Base-by-base conservation (phyloP, 2,888 invertebrate species). In the Lissocephala sabroskyi region DNA sequence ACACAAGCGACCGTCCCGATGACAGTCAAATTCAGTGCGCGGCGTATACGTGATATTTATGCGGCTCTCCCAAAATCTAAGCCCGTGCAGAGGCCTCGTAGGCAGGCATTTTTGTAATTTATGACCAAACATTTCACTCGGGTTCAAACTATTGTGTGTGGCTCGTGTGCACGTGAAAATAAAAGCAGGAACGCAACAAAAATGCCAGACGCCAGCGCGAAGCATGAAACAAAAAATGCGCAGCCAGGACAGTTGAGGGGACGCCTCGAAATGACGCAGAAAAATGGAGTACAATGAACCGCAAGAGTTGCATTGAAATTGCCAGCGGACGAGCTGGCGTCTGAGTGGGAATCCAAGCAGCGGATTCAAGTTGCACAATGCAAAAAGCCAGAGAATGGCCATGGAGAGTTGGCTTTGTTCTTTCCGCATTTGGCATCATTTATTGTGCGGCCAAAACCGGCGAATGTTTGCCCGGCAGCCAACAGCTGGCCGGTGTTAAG, bases 231-330 rank as follows among this genome's bases (percentile, higher is more conserved):
- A 37, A 37, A 37, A 37, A 37, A 19, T 19, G 37, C 37, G 18
- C 13, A 16, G 33, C 33, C 1, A 6, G 17, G 9, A 2, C 13
- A 5, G 3, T 3, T 30, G 1, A 30, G 3, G 11, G 29, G 3
- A 29, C n/a, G 11, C 23, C 23, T 7, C 7, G 23, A 7, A 23
- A 23, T 23, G 56, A 30, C 47, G 49, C 32, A 49, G 45, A 53
- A 63, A 66, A 64, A 64, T 57, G 76, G 58, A 76, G 67, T 66
- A 75, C 67, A 76, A 76, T 68, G 67, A 68, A 68, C 67, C 64
- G 56, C 53, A 68, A 62, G 54, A 62, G 63, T 61, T 62, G 59
- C 60, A 61, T 63, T 61, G 63, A 41, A 47, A 47, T 53, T 13
- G 23, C 41, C 23, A 26, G 29, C 11, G 16, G 16, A n/a, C 49